Evolutionary conservation across 2,797 vertebrate genomes (phyloP), one percentile per base, ranked within the genome.

Genomic region (Aratinga solstitialis): DNA sequence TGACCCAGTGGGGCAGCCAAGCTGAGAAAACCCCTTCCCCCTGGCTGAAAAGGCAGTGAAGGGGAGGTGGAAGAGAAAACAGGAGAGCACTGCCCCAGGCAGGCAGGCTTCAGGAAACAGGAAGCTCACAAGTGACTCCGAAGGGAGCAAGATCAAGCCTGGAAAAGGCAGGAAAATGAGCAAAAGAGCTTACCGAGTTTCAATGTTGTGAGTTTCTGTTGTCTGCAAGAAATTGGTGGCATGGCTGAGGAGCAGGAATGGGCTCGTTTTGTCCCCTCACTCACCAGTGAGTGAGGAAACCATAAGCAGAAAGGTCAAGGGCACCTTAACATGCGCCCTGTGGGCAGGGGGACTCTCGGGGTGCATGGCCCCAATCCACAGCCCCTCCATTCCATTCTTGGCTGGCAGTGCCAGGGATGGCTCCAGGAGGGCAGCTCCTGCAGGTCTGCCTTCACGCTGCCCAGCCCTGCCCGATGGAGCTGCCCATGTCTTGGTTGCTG

Each of bases 291-390:
- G 18, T 0, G 4, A 86, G 54, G 67, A 87, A 92, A 67, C 47
- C 7, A 2, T 23, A 13, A 18, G 6, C 19, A 72, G n/a, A 51
- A 77, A 38, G 29, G 15, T 13, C 1, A 3, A 74, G 16, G 34
- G 22, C 50, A 53, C 30, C 5, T 32, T 5, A 43, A 5, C 5
- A 2, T 59, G 34, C 10, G 0, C 14, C 20, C 30, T 2, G 2
- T 5, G 50, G 29, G 17, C 54, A 48, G 40, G 50, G 45, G 13
- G 3, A 2, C 23, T 32, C 11, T 86, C 0, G 1, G 54, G 43
- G n/a, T 3, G 19, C 71, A 26, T 0, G 0, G 27, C 45, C 54
- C 40, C 1, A 0, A 4, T 21, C 34, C 43, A 34, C 0, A 0
- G 30, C n/a, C 19, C 29, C 36, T 68, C 54, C 2, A 2, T 27